These are phyloP conservation scores for Virgularia gustaviana DNA, from an alignment of 92 coral and sea anemone genomes.

Conservation along the genomic window DNA sequence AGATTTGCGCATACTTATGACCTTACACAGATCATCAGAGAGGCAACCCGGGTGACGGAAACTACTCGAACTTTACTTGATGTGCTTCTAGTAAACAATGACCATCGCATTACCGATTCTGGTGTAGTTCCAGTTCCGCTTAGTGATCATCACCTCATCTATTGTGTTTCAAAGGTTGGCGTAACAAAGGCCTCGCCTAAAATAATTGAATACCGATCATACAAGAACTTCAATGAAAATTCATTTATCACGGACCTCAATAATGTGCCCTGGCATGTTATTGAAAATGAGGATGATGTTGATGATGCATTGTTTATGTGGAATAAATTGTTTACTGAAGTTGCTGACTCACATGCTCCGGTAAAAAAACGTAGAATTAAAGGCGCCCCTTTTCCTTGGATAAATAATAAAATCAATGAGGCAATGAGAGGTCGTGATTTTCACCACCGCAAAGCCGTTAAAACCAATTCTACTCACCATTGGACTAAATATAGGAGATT, in stretches of 20 bases:
- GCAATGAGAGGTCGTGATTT: constrained; percentile 30
- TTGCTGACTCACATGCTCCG: constrained; percentile 42
- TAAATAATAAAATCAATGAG: constrained; percentile 34
- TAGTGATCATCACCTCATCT: constrained; percentile 57
- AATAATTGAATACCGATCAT: constrained; percentile 44
- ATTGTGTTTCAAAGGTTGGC: constrained; percentile 57
- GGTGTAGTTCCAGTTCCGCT: constrained; percentile 56
- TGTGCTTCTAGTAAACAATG: constrained; percentile 51
- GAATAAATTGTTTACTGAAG: constrained; percentile 34
- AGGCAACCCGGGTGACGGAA: constrained; percentile 46
- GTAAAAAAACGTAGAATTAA: constrained; percentile 39
- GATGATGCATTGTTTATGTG: constrained; percentile 39
- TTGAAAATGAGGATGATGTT: constrained; percentile 47
- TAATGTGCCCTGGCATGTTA: constrained; percentile 52
- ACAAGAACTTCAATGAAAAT: constrained; percentile 28
- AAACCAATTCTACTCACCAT: constrained; percentile 18
- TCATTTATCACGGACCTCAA: constrained; percentile 35
- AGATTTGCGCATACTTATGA: background rate
- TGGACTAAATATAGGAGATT: constrained; percentile 27
- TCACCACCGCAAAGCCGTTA: constrained; percentile 35
- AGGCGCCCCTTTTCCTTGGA: constrained; percentile 41
- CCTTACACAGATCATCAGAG: constrained; percentile 23
- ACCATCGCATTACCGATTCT: constrained; percentile 50
- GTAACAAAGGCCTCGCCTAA: constrained; percentile 58
- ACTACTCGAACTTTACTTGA: constrained; percentile 40